These are phyloP conservation scores for Eretmocerus hayati DNA, from an alignment of 2,888 invertebrate species.

Conservation along the genomic window DNA sequence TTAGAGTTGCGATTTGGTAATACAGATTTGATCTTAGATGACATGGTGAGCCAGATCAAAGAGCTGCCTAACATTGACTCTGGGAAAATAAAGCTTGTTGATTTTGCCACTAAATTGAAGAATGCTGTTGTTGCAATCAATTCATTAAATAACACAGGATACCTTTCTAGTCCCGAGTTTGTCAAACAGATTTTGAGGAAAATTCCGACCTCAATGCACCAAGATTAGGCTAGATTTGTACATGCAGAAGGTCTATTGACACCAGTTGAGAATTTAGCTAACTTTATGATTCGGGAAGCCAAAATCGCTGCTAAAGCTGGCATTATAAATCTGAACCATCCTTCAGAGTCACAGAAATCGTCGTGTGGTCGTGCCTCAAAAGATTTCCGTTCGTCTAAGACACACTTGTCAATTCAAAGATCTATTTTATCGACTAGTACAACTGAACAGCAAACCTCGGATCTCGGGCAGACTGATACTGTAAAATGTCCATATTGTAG, in stretches of 20 bases:
- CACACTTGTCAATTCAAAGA: neutral
- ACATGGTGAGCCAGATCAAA: neutral
- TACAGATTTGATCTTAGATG: neutral
- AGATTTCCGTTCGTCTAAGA: neutral
- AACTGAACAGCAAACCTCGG: neutral
- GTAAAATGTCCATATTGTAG: neutral
- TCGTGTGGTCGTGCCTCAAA: neutral
- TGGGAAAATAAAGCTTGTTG: neutral
- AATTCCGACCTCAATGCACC: neutral
- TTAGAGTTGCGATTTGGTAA: neutral
- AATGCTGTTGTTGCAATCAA: neutral
- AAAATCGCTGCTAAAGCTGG: neutral
- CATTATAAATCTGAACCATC: neutral
- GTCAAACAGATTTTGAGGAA: neutral
- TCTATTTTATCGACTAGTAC: neutral
- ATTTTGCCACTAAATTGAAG: neutral
- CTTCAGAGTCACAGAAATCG: neutral
- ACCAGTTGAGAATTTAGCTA: neutral
- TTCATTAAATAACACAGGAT: neutral
- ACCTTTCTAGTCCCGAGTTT: neutral
- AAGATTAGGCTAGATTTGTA: neutral
- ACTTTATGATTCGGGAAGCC: neutral
- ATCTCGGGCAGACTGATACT: neutral
- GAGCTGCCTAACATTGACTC: neutral
- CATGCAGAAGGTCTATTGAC: neutral